A percentile compares a stretch with the other conserved stretches of the same genome.
Conservation (phyloP, 2,797 vertebrate genomes). For the Microcaecilia unicolor region DNA sequence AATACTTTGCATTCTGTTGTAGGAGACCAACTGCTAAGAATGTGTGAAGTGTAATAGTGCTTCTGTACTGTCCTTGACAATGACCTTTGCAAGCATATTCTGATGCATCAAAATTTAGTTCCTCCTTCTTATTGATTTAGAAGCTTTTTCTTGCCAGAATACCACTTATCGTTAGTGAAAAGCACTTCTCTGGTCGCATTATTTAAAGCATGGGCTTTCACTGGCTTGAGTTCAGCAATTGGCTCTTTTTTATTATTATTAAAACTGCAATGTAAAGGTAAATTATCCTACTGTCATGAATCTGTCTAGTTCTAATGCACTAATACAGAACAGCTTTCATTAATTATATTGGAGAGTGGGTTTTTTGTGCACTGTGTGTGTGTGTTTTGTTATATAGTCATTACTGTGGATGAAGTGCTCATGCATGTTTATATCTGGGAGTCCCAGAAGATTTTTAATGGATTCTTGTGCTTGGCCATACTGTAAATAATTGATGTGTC, state of each 20-base stretch:
- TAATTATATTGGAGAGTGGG: too few species aligned
- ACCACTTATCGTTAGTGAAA: conserved; percentile 36
- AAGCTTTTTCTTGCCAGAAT: conserved; percentile 37
- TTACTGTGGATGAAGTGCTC: conserved; percentile 34
- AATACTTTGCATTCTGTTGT: too few species aligned
- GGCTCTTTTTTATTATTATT: conserved; percentile 1
- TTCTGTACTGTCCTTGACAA: conserved; percentile 5
- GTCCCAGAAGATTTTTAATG: conserved; percentile 43
- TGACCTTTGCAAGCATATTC: conserved; percentile 25
- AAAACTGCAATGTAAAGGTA: too few species aligned
- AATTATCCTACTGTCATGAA: too few species aligned
- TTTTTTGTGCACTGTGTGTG: too few species aligned
- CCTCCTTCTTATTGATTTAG: conserved; percentile 45
- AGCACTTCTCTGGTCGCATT: conserved; percentile 37
- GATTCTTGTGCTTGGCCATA: conserved; percentile 26
- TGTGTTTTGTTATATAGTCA: conserved; percentile 29
- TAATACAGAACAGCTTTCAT: conserved; percentile 40
- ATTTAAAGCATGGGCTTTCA: conserved; percentile 31
- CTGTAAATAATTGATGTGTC: conserved; percentile 37
- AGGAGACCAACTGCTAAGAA: not conserved
- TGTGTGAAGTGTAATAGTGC: conserved; percentile 1
- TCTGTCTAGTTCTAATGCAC: conserved; percentile 29
- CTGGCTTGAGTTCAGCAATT: conserved; percentile 32
- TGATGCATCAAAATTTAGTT: conserved; percentile 37
- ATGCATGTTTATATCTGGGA: conserved; percentile 25